Conservation (phyloP, 2,113 vertebrate genomes). For the Anarrhichthys ocellatus region DNA sequence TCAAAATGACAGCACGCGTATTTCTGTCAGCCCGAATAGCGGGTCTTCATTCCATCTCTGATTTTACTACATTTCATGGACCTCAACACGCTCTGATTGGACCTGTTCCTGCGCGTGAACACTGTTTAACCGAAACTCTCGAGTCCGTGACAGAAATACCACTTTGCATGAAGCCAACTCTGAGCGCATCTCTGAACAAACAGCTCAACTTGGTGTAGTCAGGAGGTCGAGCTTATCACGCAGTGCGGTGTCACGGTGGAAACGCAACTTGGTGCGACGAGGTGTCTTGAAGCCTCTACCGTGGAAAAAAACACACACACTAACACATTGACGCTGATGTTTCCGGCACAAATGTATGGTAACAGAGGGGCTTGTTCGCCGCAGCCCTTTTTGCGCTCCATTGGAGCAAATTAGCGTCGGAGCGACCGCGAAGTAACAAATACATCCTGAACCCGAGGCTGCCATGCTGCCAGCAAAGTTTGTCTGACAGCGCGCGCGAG, state of each 20-base stretch:
- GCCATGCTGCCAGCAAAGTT: slow-evolving; percentile 66
- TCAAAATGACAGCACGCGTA: background rate
- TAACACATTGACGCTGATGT: slow-evolving; percentile 37
- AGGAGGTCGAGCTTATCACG: background rate
- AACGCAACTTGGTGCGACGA: slow-evolving; percentile 53
- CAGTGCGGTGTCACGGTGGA: slow-evolving; percentile 57
- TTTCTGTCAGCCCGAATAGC: background rate
- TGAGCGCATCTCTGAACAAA: background rate
- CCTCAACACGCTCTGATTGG: background rate
- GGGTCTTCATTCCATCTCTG: background rate
- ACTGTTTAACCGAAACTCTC: background rate
- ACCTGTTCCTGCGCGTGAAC: background rate
- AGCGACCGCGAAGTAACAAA: background rate
- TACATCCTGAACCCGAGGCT: background rate
- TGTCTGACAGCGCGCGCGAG: slow-evolving; percentile 50
- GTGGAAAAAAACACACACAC: slow-evolving; percentile 59
- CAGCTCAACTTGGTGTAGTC: slow-evolving; percentile 9
- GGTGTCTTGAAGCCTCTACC: slow-evolving; percentile 40
- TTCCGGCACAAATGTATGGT: slow-evolving; percentile 63
- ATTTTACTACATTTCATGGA: background rate
- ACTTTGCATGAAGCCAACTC: slow-evolving; percentile 9
- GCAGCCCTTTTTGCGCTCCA: slow-evolving; percentile 51
- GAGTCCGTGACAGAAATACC: background rate
- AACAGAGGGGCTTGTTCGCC: slow-evolving; percentile 40
- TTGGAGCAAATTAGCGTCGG: slow-evolving; percentile 47